Base-by-base conservation (phyloP, 2,888 invertebrate genomes). In the Oegoconia quadripuncta region DNA sequence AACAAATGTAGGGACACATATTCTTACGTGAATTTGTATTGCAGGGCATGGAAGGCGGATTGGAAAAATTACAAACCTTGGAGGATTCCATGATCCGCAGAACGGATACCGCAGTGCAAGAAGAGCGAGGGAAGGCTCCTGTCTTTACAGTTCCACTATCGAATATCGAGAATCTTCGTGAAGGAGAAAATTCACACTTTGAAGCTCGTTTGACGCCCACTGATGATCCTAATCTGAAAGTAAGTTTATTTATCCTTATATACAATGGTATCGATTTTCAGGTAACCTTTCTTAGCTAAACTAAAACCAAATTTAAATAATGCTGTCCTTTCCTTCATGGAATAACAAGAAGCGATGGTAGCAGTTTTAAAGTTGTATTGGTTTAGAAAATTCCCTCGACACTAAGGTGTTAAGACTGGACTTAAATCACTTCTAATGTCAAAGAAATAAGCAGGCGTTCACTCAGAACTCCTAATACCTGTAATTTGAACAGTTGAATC, bases 1-100 rank as follows among this genome's bases (percentile, higher is more conserved):
- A n/a, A n/a, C n/a, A n/a, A n/a, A n/a, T n/a, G n/a, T n/a, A 2
- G 3, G 3, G 11, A 23, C 23, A 3, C n/a, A n/a, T 23, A 11
- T 39, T 44, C 32, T 38, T 35, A 6, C 3, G 11, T 27, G 27
- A n/a, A n/a, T n/a, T n/a, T n/a, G n/a, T 38, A 46, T 59, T 64
- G 46, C 52, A 94, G 91, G 95, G 95, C 83, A 97, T 97, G 97
- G 96, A 97, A 89, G 96, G 96, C 57, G 97, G 97, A 56, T 89
- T 97, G 64, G 96, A 97, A 73, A 96, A 97, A 78, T 93, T 98
- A 52, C 96, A 96, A 79, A 95, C 92, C 45, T 88, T 98, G 54
- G 98, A 98, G 88, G 96, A 97, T 73, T 93, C 96, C 49, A 90
- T 95, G 90, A 88, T 96, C 55, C 93, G 94, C 46, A 90, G 90